Evolutionary conservation across 1,140 invertebrate species (phyloP).

Genomic region (Cecropterus lyciades): DNA sequence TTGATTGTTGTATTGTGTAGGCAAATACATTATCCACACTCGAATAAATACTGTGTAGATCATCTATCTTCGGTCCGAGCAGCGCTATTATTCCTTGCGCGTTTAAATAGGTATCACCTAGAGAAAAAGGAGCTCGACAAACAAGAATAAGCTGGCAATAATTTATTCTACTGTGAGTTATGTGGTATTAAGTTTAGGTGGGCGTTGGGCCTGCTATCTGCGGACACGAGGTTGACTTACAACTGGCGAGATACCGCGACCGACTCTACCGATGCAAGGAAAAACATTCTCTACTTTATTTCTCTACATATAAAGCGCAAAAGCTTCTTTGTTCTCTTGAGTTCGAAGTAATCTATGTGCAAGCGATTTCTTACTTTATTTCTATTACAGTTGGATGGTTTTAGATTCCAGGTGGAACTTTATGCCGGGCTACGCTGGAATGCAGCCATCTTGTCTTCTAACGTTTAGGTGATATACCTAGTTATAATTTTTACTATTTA

Average conservation of each 20-base stretch:
- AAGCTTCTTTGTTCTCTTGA: conserved; percentile 5
- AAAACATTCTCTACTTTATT: conserved; percentile 39
- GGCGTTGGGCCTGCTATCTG: conserved; percentile 62
- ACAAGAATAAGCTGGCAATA: conserved; percentile 70
- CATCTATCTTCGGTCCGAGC: conserved; percentile 43
- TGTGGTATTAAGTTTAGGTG: conserved; percentile 74
- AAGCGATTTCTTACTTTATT: conserved; percentile 22
- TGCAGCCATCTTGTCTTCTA: conserved; percentile 63
- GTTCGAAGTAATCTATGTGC: background rate
- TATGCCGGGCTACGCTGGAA: conserved; percentile 46
- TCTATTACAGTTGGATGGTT: background rate
- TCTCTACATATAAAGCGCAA: conserved; percentile 8
- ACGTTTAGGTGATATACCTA: conserved; percentile 38
- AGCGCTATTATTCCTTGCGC: conserved; percentile 32
- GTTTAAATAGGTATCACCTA: conserved; percentile 47
- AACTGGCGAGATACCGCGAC: conserved; percentile 46
- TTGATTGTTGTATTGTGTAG: too few species aligned
- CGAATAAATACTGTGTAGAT: conserved; percentile 28
- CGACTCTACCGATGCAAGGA: conserved; percentile 32
- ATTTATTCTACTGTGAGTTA: conserved; percentile 76
- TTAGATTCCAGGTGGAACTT: conserved; percentile 35
- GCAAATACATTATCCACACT: background rate
- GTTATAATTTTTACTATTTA: conserved; percentile 31
- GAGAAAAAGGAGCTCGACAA: conserved; percentile 62
- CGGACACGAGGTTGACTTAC: conserved; percentile 57